Percentiles rank a stretch among this genome's conserved stretches.
Conservation (phyloP, 2,888 invertebrate species). For the Aporophyla nigra region DNA sequence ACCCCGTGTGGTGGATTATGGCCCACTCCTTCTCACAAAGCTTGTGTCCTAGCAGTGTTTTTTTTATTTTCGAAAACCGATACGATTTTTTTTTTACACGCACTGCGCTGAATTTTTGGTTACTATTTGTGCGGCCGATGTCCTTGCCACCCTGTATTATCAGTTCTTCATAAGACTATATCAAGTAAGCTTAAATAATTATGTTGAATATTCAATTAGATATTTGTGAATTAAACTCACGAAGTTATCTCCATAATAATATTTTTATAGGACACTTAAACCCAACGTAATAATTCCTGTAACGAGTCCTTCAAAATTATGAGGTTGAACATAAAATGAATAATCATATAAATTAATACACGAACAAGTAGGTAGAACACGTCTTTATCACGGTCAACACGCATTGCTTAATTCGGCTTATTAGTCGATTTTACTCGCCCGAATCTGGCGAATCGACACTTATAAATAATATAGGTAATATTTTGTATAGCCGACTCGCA, state of each 20-base stretch:
- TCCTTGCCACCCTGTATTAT: not conserved
- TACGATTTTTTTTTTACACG: too few relatives aligned
- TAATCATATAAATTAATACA: conserved; percentile 10
- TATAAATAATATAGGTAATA: too few relatives aligned
- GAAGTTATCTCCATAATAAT: conserved; percentile 35
- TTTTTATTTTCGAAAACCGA: too few relatives aligned
- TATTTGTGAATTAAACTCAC: conserved; percentile 8
- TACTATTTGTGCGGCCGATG: too few relatives aligned
- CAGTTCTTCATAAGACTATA: not conserved
- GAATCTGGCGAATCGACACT: too few relatives aligned
- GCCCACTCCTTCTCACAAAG: too few relatives aligned
- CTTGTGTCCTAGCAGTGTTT: too few relatives aligned
- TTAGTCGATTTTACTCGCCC: too few relatives aligned
- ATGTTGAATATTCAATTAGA: conserved; percentile 20
- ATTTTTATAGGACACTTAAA: conserved; percentile 38
- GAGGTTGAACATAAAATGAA: conserved; percentile 35
- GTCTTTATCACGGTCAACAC: conserved; percentile 32
- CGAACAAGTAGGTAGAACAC: not conserved
- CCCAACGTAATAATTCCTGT: conserved; percentile 31
- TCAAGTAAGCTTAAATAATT: not conserved
- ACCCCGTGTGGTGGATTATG: too few relatives aligned
- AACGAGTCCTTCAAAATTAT: conserved; percentile 27
- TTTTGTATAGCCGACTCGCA: too few relatives aligned
- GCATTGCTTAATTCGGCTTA: conserved; percentile 21
- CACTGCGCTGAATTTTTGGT: too few relatives aligned